Base-by-base conservation (phyloP, 2,113 vertebrate genomes). In the Columba janthina region DNA sequence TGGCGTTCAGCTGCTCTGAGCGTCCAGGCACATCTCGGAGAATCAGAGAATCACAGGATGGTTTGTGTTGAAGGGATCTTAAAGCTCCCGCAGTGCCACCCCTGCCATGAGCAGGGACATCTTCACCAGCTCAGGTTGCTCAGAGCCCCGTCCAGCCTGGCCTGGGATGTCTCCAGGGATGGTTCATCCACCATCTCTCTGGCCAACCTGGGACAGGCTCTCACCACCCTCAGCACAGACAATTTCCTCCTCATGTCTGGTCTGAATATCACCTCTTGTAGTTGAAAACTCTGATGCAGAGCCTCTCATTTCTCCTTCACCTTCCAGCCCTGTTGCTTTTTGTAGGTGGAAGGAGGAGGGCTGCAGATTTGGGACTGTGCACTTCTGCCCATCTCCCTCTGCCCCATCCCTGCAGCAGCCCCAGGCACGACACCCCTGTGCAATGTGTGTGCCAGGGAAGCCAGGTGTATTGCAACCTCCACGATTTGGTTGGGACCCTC, bases 401-500 rank as follows among this genome's bases (percentile, higher is more conserved):
- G 32, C 40, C 6, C 2, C 11, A 12, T 73, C 29, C 32, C 6
- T 69, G 4, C 28, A 61, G 15, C 51, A 79, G 28, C 53, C 34
- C 57, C 24, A 34, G 34, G 22, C 0, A 0, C 31, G 38, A 48
- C 67, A 32, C 6, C 24, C 15, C 1, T 1, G 11, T 20, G 19
- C 34, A 50, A 15, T 31, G 0, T n/a, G 50, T 18, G 10, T 61
- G 71, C 26, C 25, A 48, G 62, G 40, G 26, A 51, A 70, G 19
- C 12, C 2, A 2, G 54, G 26, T 21, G 79, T 69, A 36, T 85
- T 58, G 54, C 15, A 72, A 1, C 19, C 28, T 67, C 44, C 40
- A 2, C 7, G 6, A 4, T 54, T 50, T 74, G 38, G 3, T 10
- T 89, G 65, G 48, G 34, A 88, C 12, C 1, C 8, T 60, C 28